Base-by-base conservation (phyloP, 2,797 vertebrate genomes). In the Erethizon dorsatum region DNA sequence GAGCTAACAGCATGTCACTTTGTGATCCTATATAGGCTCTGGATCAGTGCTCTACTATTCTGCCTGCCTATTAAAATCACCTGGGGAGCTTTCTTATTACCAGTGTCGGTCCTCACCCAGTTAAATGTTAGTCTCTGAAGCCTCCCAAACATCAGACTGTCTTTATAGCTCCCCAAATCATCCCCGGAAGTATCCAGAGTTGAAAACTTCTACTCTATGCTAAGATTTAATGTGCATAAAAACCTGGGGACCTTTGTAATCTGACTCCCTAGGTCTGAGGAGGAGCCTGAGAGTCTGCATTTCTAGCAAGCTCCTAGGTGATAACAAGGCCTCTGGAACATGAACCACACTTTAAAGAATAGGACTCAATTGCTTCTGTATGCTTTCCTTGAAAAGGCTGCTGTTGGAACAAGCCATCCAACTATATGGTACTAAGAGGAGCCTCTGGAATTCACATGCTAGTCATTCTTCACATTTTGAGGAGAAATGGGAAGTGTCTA, bases 21-120 rank as follows among this genome's bases (percentile, higher is more conserved):
- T 94, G 78, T 88, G 86, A 78, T 97, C 57, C 84, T 85, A 67
- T 83, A n/a, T 67, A 52, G 15, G 50, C 59, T 92, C 63, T 59
- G 88, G 73, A 82, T 95, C 91, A 47, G 47, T 47, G 77, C 37
- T 75, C 63, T 54, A 82, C 91, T 80, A 78, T 87, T 88, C 57
- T 84, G 75, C 47, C 56, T 82, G 45, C 69, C 95, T 80, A 95
- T 88, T 97, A 94, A 96, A 82, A 93, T 71, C 71, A 67, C 50
- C 80, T 61, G 1, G 79, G 54, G 79, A 82, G 26, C 47, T 95
- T 97, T 97, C 63, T 83, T 90, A 79, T 83, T 45, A 63, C 2
- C 77, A 77, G 6, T 47, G 8, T 82, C 83, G 88, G 56, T 31
- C 50, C 79, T 28, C 65, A 47, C 24, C 56, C 78, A 82, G 92